Evolutionary conservation across 2,888 invertebrate species (phyloP).

Genomic region (Trissonchulus sp.): DNA sequence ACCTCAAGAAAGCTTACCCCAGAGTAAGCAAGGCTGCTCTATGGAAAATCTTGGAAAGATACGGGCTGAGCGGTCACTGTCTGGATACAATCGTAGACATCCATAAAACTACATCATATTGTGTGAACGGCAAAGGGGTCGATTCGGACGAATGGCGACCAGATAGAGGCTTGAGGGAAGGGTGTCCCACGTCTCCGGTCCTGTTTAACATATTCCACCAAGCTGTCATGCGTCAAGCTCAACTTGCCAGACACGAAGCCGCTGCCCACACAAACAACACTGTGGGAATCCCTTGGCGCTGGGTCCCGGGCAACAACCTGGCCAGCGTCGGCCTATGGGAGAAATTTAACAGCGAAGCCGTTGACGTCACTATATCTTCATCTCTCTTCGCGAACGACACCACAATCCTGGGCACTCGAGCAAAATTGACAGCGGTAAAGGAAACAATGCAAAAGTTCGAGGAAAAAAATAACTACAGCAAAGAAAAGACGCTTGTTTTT

Average conservation of each 20-base stretch:
- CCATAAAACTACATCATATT: constrained; percentile 1
- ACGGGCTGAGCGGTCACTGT: not conserved
- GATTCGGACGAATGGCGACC: not conserved
- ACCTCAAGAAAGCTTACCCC: not conserved
- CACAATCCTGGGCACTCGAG: too few species aligned
- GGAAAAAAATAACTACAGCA: too few species aligned
- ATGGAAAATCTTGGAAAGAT: not conserved
- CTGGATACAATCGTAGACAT: constrained; percentile 1
- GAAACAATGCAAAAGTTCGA: too few species aligned
- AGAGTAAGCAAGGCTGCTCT: not conserved
- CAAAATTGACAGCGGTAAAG: too few species aligned
- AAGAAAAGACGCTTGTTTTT: too few species aligned
- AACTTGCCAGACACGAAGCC: not conserved
- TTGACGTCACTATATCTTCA: too few species aligned
- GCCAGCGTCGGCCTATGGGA: too few species aligned
- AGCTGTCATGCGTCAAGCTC: not conserved
- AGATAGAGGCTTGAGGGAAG: not conserved
- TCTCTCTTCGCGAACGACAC: too few species aligned
- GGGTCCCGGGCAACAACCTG: too few species aligned
- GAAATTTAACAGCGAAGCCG: too few species aligned
- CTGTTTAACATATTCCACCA: constrained; percentile 13
- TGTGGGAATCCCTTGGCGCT: not conserved
- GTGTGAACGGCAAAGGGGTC: not conserved
- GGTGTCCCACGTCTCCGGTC: not conserved
- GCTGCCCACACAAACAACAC: not conserved